Evolutionary conservation across 2,888 invertebrate genomes (phyloP).

Genomic region (Autographa gamma): DNA sequence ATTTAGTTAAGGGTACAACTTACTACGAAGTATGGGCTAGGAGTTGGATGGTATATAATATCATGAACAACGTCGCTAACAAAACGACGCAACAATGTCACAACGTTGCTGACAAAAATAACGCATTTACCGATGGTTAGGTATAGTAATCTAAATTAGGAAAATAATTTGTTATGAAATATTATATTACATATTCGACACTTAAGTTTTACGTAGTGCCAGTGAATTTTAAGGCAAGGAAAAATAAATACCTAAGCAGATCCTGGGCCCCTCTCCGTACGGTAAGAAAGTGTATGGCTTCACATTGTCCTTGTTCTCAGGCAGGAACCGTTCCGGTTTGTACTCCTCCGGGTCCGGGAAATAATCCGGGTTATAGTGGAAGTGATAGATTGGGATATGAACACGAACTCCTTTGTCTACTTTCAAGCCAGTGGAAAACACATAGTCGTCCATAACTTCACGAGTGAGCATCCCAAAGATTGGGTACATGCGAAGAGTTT

Average conservation of each 20-base stretch:
- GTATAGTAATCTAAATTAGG: no score
- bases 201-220: neutral
- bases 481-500: conserved; percentile 73
- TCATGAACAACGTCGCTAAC: no score
- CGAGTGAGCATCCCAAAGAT: conserved; percentile 67
- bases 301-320: conserved; percentile 61
- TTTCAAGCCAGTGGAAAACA: conserved; percentile 66
- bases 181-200: no score
- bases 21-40: no score
- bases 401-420: conserved; percentile 67
- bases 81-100: no score
- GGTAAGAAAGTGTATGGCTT: conserved; percentile 69
- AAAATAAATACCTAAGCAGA: conserved; percentile 69
- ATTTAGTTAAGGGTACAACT: no score
- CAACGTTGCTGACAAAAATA: no score
- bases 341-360: conserved; percentile 70
- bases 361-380: conserved; percentile 67
- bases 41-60: no score
- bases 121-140: no score
- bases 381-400: conserved; percentile 69
- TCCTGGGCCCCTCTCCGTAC: conserved; percentile 73
- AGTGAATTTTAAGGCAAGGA: neutral
- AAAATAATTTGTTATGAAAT: no score
- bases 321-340: conserved; percentile 70
- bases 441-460: conserved; percentile 73